Conservation (phyloP, 1,140 invertebrate species). For the Frieseomelitta varia region DNA sequence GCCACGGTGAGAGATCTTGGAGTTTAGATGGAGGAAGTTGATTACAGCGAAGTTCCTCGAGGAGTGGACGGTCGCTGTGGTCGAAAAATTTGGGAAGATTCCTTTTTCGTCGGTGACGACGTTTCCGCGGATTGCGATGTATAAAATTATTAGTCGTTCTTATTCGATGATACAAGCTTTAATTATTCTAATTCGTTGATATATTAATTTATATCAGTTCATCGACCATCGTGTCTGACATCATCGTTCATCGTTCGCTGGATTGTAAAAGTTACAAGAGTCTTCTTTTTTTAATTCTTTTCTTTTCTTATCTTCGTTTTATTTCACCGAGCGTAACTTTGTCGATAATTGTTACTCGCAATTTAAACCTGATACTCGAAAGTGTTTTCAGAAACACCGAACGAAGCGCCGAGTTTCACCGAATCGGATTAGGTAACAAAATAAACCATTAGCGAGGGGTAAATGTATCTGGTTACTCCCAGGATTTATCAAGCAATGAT, state of each 20-base stretch:
- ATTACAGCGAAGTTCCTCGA: background rate
- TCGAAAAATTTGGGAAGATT: background rate
- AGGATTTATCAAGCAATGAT: background rate
- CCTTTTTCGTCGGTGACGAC: background rate
- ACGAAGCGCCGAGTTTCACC: background rate
- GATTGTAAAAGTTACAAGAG: too few relatives aligned
- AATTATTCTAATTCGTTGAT: too few relatives aligned
- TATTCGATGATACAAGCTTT: too few relatives aligned
- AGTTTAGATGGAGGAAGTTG: background rate
- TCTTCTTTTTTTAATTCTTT: too few relatives aligned
- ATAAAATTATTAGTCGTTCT: too few relatives aligned
- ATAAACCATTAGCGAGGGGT: background rate
- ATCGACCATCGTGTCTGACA: too few relatives aligned
- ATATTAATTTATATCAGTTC: too few relatives aligned
- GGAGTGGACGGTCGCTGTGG: too few relatives aligned
- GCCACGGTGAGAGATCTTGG: too few relatives aligned
- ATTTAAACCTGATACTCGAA: background rate
- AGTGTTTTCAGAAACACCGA: background rate
- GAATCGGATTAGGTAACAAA: background rate
- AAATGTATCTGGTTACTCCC: background rate
- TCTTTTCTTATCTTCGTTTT: background rate
- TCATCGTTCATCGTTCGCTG: too few relatives aligned
- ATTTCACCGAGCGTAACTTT: background rate
- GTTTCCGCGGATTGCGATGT: too few relatives aligned
- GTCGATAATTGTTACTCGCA: background rate